Conservation (phyloP, 2,797 vertebrate genomes). For the Gymnoscopelus microlampas region DNA sequence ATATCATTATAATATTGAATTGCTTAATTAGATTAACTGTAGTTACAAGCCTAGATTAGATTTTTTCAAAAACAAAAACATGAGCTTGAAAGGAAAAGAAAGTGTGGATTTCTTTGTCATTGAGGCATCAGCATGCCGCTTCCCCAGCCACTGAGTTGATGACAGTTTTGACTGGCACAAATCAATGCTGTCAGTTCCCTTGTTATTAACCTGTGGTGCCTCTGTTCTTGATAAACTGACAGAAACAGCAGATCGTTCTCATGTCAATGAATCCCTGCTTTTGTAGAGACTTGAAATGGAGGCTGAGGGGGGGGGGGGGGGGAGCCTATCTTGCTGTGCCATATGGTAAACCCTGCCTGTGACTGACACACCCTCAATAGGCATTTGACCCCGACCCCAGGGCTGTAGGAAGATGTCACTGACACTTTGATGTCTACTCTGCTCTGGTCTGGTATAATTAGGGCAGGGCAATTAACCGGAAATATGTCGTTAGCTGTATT, state of each 20-base stretch:
- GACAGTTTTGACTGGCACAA: conserved; percentile 47
- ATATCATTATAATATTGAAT: no score
- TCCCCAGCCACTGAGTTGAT: conserved; percentile 14
- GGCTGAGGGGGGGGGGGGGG: no score
- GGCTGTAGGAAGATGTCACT: conserved; percentile 31
- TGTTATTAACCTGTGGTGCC: conserved; percentile 3
- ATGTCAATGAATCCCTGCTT: background rate
- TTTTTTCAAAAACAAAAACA: no score
- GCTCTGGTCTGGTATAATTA: conserved; percentile 7
- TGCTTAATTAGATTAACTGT: no score
- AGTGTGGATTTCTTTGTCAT: conserved; percentile 32
- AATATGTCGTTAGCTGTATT: no score
- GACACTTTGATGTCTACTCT: conserved; percentile 26
- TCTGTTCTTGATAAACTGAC: background rate
- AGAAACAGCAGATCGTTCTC: conserved; percentile 9
- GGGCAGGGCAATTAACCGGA: no score
- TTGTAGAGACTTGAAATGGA: conserved; percentile 5
- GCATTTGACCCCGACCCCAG: conserved; percentile 50
- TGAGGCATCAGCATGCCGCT: background rate
- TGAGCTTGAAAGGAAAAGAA: conserved; percentile 1
- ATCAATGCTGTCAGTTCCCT: conserved; percentile 31
- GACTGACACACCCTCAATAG: conserved; percentile 42
- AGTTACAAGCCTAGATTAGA: no score
- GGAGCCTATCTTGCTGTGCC: conserved; percentile 10
- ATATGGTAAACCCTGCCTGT: conserved; percentile 21